Conservation (phyloP, 2,888 invertebrate genomes). For the Meta bourneti region DNA sequence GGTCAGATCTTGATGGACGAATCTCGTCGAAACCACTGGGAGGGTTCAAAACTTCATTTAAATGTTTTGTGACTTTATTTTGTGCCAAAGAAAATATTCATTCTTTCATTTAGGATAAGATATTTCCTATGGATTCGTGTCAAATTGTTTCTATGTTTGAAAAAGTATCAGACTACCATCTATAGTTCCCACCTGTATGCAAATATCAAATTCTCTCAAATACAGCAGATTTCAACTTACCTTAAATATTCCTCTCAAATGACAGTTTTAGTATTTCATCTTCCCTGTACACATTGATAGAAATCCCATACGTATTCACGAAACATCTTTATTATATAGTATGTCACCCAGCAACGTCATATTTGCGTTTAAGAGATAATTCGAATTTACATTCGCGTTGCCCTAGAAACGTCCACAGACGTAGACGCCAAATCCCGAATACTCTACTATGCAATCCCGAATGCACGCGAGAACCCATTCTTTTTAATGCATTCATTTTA, state of each 20-base stretch:
- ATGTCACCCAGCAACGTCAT: neutral
- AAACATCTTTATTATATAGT: neutral
- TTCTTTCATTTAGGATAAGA: no score
- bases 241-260: neutral
- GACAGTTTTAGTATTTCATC: neutral
- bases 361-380: neutral
- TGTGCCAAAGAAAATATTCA: no score
- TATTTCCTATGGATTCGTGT: no score
- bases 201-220: no score
- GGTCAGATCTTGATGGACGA: no score
- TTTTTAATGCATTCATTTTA: constrained; percentile 1
- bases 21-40: no score
- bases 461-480: neutral
- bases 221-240: no score
- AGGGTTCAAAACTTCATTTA: no score
- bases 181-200: no score
- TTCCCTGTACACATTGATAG: neutral
- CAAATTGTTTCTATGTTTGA: no score
- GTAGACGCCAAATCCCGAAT: neutral
- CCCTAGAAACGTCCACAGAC: neutral
- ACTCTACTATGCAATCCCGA: neutral
- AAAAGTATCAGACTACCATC: no score
- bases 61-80: no score
- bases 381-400: neutral
- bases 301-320: neutral